Evolutionary conservation across 2,113 vertebrate species (phyloP), one percentile per base, ranked within the genome.

Genomic region (Lasiurus cinereus): DNA sequence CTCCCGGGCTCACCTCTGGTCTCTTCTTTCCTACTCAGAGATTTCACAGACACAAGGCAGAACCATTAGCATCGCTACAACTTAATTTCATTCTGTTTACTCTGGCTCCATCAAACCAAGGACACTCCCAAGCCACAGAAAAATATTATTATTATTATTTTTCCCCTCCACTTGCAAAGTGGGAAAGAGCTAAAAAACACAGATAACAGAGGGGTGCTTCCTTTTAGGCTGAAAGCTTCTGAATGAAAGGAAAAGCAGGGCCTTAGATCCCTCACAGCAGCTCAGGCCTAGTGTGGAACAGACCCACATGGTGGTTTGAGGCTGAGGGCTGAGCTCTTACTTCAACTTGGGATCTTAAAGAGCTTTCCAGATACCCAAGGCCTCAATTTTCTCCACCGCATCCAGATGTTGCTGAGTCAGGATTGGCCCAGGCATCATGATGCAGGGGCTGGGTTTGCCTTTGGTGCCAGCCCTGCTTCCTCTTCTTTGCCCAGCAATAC

Each of bases 121-220:
- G 77, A 67, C 16, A 52, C 54, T 79, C 78, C 91, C 94, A 88
- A 89, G 31, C 93, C 82, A 90, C 73, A 94, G 76, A 82, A 70
- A 46, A 92, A 69, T 70, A 92, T 83, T 72, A 22, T 86, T 72
- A 62, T 62, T 80, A 29, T 82, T 52, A 52, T 52, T 67, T 62
- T 82, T 29, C 24, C n/a, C 43, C 18, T 86, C 31, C 0, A 64
- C 5, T 94, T 95, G 69, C 78, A 72, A 76, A 93, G n/a, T 5
- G 22, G 50, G 46, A 59, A 94, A 46, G 39, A 84, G 94, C 67
- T 24, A 16, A 83, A 96, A 97, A 29, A 39, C 88, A 83, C 92
- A 96, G 96, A 84, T 73, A 92, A 18, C 46, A 94, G 43, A 80
- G 76, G 27, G 86, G 78, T 15, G 12, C 83, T 95, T 93, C 91